These are phyloP conservation scores for Periphyllus acericola DNA, from an alignment of 2,888 invertebrate genomes.

Conservation along the genomic window DNA sequence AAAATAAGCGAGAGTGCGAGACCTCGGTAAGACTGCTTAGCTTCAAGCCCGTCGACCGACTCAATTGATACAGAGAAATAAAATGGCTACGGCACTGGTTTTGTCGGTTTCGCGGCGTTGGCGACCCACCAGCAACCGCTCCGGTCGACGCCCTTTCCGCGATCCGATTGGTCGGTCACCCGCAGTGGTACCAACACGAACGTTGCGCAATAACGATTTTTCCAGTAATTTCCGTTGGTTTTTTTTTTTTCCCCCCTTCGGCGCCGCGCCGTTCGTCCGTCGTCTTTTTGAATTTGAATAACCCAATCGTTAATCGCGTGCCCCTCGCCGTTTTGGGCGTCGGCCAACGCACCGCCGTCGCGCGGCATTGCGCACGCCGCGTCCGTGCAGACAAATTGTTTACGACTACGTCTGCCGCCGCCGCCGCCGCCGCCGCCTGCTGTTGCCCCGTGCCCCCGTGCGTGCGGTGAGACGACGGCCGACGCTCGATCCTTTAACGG, in stretches of 20 bases:
- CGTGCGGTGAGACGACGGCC: too few species aligned
- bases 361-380: background rate
- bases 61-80: conserved; percentile 52
- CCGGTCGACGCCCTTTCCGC: conserved; percentile 41
- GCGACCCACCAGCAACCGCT: conserved; percentile 24
- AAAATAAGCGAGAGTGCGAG: background rate
- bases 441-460: background rate
- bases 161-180: conserved; percentile 18
- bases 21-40: background rate
- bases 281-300: conserved; percentile 52
- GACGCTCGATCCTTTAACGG: background rate
- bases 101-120: conserved; percentile 56
- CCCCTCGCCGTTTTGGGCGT: conserved; percentile 45
- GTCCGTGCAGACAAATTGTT: background rate
- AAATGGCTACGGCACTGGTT: conserved; percentile 54
- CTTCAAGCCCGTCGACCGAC: conserved; percentile 28
- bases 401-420: background rate
- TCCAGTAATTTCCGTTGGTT: conserved; percentile 29
- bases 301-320: conserved; percentile 45
- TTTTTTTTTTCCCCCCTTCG: background rate
- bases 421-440: background rate
- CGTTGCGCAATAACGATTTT: conserved; percentile 53
- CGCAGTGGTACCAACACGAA: conserved; percentile 35
- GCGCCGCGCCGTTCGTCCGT: background rate
- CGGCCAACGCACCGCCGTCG: conserved; percentile 30